These are phyloP conservation scores for Xiphydria camelus DNA, from an alignment of 2,888 invertebrate genomes.

Conservation along the genomic window DNA sequence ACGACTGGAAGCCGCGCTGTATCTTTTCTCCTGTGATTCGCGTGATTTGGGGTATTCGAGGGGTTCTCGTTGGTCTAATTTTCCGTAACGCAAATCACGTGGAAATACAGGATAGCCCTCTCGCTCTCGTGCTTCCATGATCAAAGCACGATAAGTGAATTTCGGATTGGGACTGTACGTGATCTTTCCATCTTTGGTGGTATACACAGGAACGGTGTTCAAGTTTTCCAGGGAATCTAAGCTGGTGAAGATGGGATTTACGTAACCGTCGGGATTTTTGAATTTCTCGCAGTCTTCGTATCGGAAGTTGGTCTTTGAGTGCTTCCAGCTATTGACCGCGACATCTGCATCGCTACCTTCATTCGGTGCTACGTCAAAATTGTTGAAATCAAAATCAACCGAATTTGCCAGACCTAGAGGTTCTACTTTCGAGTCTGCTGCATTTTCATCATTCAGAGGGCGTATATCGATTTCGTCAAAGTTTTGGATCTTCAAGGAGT, in stretches of 20 bases:
- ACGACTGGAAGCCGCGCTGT: conserved; percentile 6
- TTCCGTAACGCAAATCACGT: conserved; percentile 18
- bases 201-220: conserved; percentile 52
- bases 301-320: conserved; percentile 9
- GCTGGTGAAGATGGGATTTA: conserved; percentile 41
- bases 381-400: conserved; percentile 32
- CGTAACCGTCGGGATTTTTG: conserved; percentile 32
- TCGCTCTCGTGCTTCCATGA: conserved; percentile 44
- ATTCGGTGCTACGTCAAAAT: conserved; percentile 35
- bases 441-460: too few species aligned
- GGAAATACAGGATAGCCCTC: conserved; percentile 23
- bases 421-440: too few species aligned
- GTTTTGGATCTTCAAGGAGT: neutral
- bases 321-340: conserved; percentile 1
- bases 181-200: conserved; percentile 55
- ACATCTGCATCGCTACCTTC: conserved; percentile 20
- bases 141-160: conserved; percentile 45
- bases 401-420: too few species aligned
- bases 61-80: conserved; percentile 10
- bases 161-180: conserved; percentile 53
- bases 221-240: conserved; percentile 41
- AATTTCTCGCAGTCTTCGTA: conserved; percentile 11
- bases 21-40: too few species aligned
- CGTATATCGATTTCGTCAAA: too few species aligned
- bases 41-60: conserved; percentile 1